A percentile compares a stretch with the other conserved stretches of the same genome.
phyloP scores from a whole-genome alignment of 2,888 invertebrate genomes.

The Aleiodes leptofemur region DNA sequence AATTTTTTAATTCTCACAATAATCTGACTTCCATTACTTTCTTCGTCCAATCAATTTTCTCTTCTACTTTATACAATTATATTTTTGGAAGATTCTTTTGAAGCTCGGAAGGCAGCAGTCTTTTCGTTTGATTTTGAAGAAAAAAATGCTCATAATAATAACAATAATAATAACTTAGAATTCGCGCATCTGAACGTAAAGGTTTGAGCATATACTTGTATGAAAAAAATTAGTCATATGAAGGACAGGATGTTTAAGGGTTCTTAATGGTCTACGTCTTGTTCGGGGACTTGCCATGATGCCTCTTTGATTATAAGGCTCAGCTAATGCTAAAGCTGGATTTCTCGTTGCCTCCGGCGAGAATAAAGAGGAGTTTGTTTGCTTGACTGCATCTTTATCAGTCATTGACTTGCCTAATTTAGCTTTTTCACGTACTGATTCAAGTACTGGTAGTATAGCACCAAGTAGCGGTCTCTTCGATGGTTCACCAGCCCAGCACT shows the following conservation, averaged over 20 bases:
- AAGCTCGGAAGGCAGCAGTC: slow-evolving; percentile 11
- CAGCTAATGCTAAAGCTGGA: slow-evolving; percentile 67
- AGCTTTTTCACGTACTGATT: slow-evolving; percentile 76
- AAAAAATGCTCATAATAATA: background rate
- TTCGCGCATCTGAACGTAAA: slow-evolving; percentile 70
- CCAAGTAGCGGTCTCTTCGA: slow-evolving; percentile 85
- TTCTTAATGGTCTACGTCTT: slow-evolving; percentile 60
- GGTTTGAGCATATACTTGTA: slow-evolving; percentile 67
- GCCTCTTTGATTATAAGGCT: slow-evolving; percentile 72
- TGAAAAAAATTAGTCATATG: slow-evolving; percentile 69
- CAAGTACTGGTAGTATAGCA: slow-evolving; percentile 83
- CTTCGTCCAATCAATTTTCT: background rate
- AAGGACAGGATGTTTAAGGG: slow-evolving; percentile 66
- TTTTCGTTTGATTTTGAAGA: background rate
- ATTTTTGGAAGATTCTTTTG: slow-evolving; percentile 11
- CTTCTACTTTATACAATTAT: background rate
- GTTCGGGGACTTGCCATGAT: slow-evolving; percentile 61
- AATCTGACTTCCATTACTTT: no score
- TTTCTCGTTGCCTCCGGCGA: slow-evolving; percentile 58
- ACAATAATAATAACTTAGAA: slow-evolving; percentile 58
- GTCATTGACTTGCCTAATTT: slow-evolving; percentile 67
- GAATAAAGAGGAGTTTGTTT: slow-evolving; percentile 57
- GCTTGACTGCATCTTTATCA: slow-evolving; percentile 56
- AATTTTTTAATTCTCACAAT: no score
- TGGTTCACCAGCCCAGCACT: slow-evolving; percentile 89